Conservation (phyloP, 2,113 vertebrate genomes). For the Oxyura jamaicensis region DNA sequence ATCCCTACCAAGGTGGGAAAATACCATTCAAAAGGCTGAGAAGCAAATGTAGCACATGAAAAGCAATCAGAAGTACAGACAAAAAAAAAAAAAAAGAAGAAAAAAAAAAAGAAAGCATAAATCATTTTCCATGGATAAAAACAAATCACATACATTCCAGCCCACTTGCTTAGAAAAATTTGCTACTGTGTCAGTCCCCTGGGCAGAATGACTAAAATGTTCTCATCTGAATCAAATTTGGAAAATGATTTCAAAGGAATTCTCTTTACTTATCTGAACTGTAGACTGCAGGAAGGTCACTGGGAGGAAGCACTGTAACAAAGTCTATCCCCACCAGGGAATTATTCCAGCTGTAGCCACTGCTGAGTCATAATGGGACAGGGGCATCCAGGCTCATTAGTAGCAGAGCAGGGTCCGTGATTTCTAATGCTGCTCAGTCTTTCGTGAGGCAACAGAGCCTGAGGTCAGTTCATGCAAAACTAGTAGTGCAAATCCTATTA, state of each 20-base stretch:
- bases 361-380: not conserved
- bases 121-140: not conserved
- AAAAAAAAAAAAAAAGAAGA: not conserved
- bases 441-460: not conserved
- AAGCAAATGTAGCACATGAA: not conserved
- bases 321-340: not conserved
- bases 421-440: not conserved
- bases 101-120: not conserved
- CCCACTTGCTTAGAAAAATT: not conserved
- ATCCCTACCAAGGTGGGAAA: conserved; percentile 68
- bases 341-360: not conserved
- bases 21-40: not conserved
- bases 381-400: not conserved
- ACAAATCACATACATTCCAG: not conserved
- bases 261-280: not conserved
- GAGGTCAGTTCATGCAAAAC: not conserved
- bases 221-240: not conserved
- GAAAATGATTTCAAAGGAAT: not conserved
- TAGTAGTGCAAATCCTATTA: not conserved
- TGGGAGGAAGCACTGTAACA: not conserved
- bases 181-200: not conserved
- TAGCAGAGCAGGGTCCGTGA: not conserved
- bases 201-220: not conserved
- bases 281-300: not conserved
- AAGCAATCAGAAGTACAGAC: not conserved